These are phyloP conservation scores for Drosophila ercepeae DNA, from an alignment of 1,140 invertebrate species.

Conservation along the genomic window DNA sequence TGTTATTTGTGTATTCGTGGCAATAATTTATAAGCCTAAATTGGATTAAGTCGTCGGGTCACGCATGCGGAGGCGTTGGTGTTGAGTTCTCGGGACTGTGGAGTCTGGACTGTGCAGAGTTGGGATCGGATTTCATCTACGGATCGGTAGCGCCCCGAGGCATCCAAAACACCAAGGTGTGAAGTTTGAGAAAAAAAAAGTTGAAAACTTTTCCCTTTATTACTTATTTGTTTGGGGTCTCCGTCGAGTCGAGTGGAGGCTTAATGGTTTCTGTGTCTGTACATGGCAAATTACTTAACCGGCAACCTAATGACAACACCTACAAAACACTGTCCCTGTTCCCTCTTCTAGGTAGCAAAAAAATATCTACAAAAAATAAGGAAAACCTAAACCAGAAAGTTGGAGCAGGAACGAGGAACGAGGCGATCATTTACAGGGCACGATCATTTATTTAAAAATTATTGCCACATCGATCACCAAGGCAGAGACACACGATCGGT, in stretches of 20 bases:
- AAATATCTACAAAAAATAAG: neutral
- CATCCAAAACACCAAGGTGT: slow-evolving; percentile 35
- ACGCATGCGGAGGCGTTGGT: slow-evolving; percentile 57
- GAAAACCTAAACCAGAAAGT: neutral
- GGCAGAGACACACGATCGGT: slow-evolving; percentile 39
- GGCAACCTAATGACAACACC: slow-evolving; percentile 71
- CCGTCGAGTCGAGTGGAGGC: slow-evolving; percentile 7
- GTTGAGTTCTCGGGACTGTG: slow-evolving; percentile 25
- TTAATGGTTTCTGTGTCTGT: slow-evolving; percentile 63
- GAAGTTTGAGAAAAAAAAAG: slow-evolving; percentile 30
- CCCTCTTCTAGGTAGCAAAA: slow-evolving; percentile 20
- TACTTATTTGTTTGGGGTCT: slow-evolving; percentile 28
- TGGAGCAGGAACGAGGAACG: slow-evolving; percentile 41
- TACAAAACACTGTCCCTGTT: slow-evolving; percentile 45
- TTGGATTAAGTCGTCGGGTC: slow-evolving; percentile 71
- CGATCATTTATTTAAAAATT: slow-evolving; percentile 83
- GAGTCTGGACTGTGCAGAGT: no score
- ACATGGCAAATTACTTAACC: slow-evolving; percentile 79
- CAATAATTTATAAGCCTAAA: slow-evolving; percentile 79
- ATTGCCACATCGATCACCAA: slow-evolving; percentile 80
- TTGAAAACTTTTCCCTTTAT: slow-evolving; percentile 55
- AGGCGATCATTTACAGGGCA: slow-evolving; percentile 71
- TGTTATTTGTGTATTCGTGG: slow-evolving; percentile 72
- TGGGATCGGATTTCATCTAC: slow-evolving; percentile 23
- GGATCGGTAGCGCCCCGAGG: slow-evolving; percentile 60